Evolutionary conservation across 2,797 vertebrate genomes (phyloP).

Genomic region (Tamandua tetradactyla): DNA sequence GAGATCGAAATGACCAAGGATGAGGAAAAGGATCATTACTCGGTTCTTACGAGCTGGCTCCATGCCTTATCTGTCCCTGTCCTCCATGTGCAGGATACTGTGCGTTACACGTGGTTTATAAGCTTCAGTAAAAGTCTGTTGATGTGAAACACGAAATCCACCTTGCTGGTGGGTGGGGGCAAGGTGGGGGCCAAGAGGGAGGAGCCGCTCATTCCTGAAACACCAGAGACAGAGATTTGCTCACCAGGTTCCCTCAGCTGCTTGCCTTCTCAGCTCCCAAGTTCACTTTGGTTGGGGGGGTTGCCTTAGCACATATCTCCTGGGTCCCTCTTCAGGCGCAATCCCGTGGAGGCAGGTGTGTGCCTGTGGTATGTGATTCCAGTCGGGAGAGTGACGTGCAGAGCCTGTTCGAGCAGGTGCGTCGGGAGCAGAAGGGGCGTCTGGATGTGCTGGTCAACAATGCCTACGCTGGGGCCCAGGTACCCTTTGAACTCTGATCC

Average conservation of each 20-base stretch:
- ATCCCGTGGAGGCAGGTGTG: slow-evolving; percentile 88
- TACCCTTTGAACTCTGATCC: slow-evolving; percentile 59
- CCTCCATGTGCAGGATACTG: neutral
- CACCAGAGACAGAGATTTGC: slow-evolving; percentile 57
- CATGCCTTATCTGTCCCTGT: neutral
- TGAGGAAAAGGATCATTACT: neutral
- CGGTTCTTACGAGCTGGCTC: neutral
- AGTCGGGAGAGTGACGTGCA: slow-evolving; percentile 87
- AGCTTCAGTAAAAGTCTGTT: neutral
- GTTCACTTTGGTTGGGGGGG: neutral
- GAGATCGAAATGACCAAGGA: neutral
- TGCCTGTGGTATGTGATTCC: slow-evolving; percentile 92
- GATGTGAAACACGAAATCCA: neutral
- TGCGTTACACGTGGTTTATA: neutral
- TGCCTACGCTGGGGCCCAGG: slow-evolving; percentile 89
- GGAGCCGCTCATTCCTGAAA: neutral
- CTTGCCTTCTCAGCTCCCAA: neutral
- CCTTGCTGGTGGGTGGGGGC: neutral
- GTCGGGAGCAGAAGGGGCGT: slow-evolving; percentile 87
- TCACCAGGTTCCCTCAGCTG: neutral
- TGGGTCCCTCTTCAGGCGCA: slow-evolving; percentile 80
- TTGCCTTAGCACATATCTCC: neutral
- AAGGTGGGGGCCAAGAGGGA: too few species aligned
- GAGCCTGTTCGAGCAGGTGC: slow-evolving; percentile 87
- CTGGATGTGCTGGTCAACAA: slow-evolving; percentile 93